phyloP scores from a whole-genome alignment of 2,797 vertebrate genomes.

The Cyprinella venusta region DNA sequence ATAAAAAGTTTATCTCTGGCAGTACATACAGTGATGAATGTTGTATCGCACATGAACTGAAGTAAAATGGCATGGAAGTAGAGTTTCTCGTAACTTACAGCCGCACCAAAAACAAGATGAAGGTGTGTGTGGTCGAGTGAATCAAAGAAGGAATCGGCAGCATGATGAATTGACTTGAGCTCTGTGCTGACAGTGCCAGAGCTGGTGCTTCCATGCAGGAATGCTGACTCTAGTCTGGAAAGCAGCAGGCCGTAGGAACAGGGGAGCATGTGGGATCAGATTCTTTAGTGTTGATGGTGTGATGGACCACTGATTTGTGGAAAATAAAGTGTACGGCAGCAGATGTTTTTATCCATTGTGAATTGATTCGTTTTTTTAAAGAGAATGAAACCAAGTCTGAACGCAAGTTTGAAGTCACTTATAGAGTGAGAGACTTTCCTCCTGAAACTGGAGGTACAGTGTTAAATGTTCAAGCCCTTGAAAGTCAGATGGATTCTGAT shows the following conservation, averaged over 20 bases:
- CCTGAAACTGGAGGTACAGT: not conserved
- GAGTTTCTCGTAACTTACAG: not conserved
- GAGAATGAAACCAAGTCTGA: not conserved
- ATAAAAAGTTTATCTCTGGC: not conserved
- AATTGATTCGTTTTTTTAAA: not conserved
- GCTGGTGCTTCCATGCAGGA: slow-evolving; percentile 13
- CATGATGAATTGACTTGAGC: slow-evolving; percentile 11
- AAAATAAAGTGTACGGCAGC: not conserved
- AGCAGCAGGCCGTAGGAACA: not conserved
- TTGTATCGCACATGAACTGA: not conserved
- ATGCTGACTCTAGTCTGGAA: slow-evolving; percentile 39
- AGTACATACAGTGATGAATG: not conserved
- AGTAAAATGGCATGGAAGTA: not conserved
- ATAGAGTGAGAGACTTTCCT: not conserved
- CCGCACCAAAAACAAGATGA: not conserved
- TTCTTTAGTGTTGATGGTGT: not conserved
- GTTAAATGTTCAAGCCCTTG: not conserved
- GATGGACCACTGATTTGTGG: not conserved
- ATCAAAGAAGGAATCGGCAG: slow-evolving; percentile 8
- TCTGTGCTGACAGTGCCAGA: slow-evolving; percentile 36
- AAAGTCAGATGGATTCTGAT: not conserved
- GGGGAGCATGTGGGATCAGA: slow-evolving; percentile 1
- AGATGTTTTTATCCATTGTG: not conserved
- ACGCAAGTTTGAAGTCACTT: not conserved
- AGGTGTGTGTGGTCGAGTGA: not conserved